Conservation (phyloP, 2,113 vertebrate species). For the Fregata magnificens region DNA sequence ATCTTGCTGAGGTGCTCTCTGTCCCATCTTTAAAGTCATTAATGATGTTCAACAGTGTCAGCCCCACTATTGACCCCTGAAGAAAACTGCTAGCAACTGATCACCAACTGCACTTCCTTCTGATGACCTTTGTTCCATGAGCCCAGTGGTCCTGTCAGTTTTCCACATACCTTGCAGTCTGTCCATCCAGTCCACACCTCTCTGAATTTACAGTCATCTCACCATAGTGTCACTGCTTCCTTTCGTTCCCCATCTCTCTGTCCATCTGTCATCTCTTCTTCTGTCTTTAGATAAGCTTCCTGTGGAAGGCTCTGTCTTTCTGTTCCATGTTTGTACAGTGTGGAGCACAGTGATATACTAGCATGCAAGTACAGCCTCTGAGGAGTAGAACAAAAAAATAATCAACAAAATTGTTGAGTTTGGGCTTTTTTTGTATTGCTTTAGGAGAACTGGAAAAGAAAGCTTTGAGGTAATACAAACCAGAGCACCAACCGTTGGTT, state of each 20-base stretch:
- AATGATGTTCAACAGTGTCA: not conserved
- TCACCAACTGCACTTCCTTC: not conserved
- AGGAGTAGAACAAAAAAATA: not conserved
- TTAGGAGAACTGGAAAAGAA: not conserved
- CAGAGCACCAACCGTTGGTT: not conserved
- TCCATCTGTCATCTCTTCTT: not conserved
- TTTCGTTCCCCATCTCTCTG: not conserved
- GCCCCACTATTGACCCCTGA: not conserved
- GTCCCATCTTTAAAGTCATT: not conserved
- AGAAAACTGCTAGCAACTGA: not conserved
- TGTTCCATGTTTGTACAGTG: not conserved
- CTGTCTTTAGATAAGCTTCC: not conserved
- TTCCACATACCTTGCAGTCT: not conserved
- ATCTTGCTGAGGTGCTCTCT: not conserved
- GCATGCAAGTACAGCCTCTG: not conserved
- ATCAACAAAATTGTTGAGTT: not conserved
- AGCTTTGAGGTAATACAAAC: not conserved
- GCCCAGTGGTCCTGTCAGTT: not conserved
- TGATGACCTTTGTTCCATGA: not conserved
- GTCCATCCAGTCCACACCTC: not conserved
- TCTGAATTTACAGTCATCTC: not conserved
- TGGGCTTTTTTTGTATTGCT: not conserved
- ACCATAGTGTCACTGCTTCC: not conserved
- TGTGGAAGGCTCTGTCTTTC: not conserved
- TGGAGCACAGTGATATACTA: not conserved